Evolutionary conservation across 2,113 vertebrate genomes (phyloP).

Genomic region (Oreochromis spilurus): DNA sequence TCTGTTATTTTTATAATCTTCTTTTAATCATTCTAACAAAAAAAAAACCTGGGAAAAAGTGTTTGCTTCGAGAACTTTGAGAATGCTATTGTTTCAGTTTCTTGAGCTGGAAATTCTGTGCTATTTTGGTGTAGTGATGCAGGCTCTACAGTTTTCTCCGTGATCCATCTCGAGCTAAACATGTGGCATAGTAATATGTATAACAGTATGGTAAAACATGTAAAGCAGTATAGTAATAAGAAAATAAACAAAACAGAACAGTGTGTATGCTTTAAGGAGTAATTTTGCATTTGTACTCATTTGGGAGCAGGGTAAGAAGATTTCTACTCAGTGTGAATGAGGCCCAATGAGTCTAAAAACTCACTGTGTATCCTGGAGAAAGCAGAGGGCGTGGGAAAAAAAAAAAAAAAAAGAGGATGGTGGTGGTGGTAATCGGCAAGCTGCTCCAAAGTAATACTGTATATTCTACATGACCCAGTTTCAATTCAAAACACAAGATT

Average conservation of each 20-base stretch:
- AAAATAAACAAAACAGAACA: not conserved
- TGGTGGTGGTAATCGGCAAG: not conserved
- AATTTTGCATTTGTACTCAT: not conserved
- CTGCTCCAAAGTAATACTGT: not conserved
- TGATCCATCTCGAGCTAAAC: not conserved
- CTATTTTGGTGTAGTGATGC: not conserved
- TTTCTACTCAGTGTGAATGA: not conserved
- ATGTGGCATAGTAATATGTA: not conserved
- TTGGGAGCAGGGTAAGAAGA: not conserved
- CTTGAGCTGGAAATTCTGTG: not conserved
- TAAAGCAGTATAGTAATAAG: not conserved
- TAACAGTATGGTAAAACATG: not conserved
- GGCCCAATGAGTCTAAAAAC: not conserved
- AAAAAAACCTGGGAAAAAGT: not conserved
- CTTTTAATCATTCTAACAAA: not conserved
- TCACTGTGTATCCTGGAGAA: not conserved
- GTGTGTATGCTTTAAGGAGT: not conserved
- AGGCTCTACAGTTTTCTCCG: not conserved
- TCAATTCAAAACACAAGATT: not conserved
- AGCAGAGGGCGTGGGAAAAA: accelerated
- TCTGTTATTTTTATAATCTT: not conserved
- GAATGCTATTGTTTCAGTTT: not conserved
- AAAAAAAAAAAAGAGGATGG: not conserved
- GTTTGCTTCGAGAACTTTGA: not conserved
- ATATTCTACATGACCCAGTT: not conserved